phyloP scores from a whole-genome alignment of 2,888 invertebrate genomes.

The Hydrotaea diabolus region DNA sequence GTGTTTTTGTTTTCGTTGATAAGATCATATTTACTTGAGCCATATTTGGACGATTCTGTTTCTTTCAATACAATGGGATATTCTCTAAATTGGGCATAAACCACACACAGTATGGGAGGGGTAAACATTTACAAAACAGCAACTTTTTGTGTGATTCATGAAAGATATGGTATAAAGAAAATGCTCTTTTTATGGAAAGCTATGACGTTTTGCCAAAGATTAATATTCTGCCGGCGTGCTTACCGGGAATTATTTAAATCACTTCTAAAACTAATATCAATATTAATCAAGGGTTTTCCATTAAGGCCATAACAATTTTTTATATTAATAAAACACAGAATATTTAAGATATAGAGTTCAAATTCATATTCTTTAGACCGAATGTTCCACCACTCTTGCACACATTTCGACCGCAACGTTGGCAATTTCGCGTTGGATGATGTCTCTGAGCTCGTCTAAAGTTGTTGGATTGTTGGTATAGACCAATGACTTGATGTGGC shows the following conservation, averaged over 20 bases:
- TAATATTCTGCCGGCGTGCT: slow-evolving; percentile 40
- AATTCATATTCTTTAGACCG: too few relatives aligned
- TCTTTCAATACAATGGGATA: slow-evolving; percentile 23
- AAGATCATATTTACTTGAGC: not conserved
- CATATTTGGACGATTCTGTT: not conserved
- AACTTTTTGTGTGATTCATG: not conserved
- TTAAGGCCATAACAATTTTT: too few relatives aligned
- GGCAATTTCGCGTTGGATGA: too few relatives aligned
- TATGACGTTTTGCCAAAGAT: slow-evolving; percentile 39
- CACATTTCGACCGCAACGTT: too few relatives aligned
- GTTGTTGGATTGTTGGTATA: too few relatives aligned
- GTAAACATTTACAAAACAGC: not conserved
- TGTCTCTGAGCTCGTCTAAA: too few relatives aligned
- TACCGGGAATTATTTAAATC: slow-evolving; percentile 15
- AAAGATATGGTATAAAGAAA: not conserved
- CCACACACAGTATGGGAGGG: not conserved
- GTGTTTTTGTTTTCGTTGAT: not conserved
- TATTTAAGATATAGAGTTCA: too few relatives aligned
- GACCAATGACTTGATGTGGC: too few relatives aligned
- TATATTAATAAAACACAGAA: too few relatives aligned
- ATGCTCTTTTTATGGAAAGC: slow-evolving; percentile 20
- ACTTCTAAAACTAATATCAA: too few relatives aligned
- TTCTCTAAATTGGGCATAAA: slow-evolving; percentile 26
- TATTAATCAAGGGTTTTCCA: too few relatives aligned
- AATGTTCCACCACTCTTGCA: too few relatives aligned